Conservation (phyloP, 1,140 invertebrate species). For the Drosophila lini region DNA sequence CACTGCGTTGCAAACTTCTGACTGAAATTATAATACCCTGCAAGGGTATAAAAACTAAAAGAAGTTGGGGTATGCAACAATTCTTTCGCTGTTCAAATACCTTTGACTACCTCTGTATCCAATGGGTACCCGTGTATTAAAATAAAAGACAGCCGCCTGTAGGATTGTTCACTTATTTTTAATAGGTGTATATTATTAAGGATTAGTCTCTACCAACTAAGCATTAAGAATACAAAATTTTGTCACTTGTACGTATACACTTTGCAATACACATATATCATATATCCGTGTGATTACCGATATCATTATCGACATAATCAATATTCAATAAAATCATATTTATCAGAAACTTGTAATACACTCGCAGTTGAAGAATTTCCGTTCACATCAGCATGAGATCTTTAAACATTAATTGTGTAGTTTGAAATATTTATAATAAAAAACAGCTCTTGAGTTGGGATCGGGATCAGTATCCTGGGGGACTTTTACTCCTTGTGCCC, state of each 20-base stretch:
- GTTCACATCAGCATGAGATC: conserved; percentile 78
- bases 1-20: too few species aligned
- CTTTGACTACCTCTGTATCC: too few species aligned
- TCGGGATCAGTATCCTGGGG: not conserved
- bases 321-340: conserved; percentile 74
- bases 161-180: conserved; percentile 55
- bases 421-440: conserved; percentile 69
- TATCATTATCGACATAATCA: conserved; percentile 33
- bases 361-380: conserved; percentile 77
- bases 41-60: too few species aligned
- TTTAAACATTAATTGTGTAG: conserved; percentile 80
- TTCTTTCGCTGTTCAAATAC: too few species aligned
- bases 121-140: too few species aligned
- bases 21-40: too few species aligned
- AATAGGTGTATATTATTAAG: conserved; percentile 69
- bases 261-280: conserved; percentile 61
- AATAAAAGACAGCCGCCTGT: conserved; percentile 4
- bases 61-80: too few species aligned
- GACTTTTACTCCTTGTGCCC: conserved; percentile 82
- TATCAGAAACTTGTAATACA: conserved; percentile 78
- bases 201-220: conserved; percentile 61
- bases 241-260: conserved; percentile 80
- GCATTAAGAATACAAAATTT: conserved; percentile 79
- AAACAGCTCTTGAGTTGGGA: conserved; percentile 71
- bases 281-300: conserved; percentile 24